Base-by-base conservation (phyloP, 2,797 vertebrate genomes). In the Margarornis squamiger region DNA sequence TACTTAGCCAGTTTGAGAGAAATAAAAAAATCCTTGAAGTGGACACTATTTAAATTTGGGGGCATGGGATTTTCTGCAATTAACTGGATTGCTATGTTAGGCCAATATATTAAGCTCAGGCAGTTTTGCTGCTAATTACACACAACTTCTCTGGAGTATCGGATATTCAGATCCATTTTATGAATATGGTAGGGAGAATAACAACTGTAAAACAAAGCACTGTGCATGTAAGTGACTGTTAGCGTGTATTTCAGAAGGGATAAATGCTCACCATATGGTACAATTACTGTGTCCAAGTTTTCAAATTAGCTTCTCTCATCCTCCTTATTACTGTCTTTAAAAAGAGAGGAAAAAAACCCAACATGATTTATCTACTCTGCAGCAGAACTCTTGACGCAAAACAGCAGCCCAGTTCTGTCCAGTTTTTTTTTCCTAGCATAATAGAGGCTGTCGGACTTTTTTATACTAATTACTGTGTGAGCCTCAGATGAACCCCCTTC, bases 201-300 rank as follows among this genome's bases (percentile, higher is more conserved):
- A 98, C 98, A 98, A 98, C 98, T 98, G 98, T 97, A 98, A 98
- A 98, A 98, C 98, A 98, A 98, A 98, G 98, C 98, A 97, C 98
- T 99, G 98, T 98, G 99, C 98, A 98, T 99, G 98, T 99, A 98
- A 99, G 98, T 97, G 98, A 99, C 98, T 98, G 98, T 99, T 99
- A 99, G 99, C 98, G 95, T 98, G 96, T 96, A 98, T 98, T 99
- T 99, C 98, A 98, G 98, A 99, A 98, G 98, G 98, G 98, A 99
- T 99, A 99, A 99, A 99, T 99, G 98, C 98, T 98, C 98, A 98
- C 99, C 99, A 99, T 99, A 99, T 99, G 99, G 98, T 99, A 98
- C 97, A 98, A 98, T 99, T 98, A 98, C 98, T 98, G 98, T 97
- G 98, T 98, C 98, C 99, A 97, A 98, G 98, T 99, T 98, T 98